Base-by-base conservation (phyloP, 2,888 invertebrate species). In the Tiliacea aurago region DNA sequence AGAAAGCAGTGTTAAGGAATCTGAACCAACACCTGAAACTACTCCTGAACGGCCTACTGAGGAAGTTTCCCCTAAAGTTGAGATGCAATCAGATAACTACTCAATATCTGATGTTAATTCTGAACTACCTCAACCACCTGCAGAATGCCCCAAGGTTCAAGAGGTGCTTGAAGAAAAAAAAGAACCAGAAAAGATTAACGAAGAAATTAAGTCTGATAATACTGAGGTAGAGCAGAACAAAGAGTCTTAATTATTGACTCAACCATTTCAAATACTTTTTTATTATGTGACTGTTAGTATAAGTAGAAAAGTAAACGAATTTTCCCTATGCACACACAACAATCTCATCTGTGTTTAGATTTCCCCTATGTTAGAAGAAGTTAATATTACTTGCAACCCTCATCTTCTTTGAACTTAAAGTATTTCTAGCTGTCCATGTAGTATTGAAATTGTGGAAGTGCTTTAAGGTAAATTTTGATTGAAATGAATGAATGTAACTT, bases 81-180 rank as follows among this genome's bases (percentile, higher is more conserved):
- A 89, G 75, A 90, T 93, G 58, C 88, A 95, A 83, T 88, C 93
- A 41, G 95, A 95, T 71, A 93, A 94, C 76, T 95, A 95, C 84
- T 94, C 95, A 70, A 95, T 96, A 84, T 92, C 94, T 83, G 95
- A 95, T 92, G 94, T 95, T 4, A 94, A 94, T 71, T 94, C 95
- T 18, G 94, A 94, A 83, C 82, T 95, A 53, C 90, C 91, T 45
- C 90, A 91, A 81, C 91, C 93, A 23, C 86, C 89, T 68, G 7
- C 70, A 9, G 81, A 83, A 73, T 43, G 33, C 5, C 70, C 80
- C 15, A 73, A 79, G 47, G 28, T 62, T 43, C 37, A 75, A 63
- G 75, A 78, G 15, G 58, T 64, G 43, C 73, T 74, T 43, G 87
- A 87, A 76, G 86, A 89, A 58, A 81, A 70, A 47, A 81, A 74